Conservation (phyloP, 2,888 invertebrate genomes). For the Nymphalis polychloros region DNA sequence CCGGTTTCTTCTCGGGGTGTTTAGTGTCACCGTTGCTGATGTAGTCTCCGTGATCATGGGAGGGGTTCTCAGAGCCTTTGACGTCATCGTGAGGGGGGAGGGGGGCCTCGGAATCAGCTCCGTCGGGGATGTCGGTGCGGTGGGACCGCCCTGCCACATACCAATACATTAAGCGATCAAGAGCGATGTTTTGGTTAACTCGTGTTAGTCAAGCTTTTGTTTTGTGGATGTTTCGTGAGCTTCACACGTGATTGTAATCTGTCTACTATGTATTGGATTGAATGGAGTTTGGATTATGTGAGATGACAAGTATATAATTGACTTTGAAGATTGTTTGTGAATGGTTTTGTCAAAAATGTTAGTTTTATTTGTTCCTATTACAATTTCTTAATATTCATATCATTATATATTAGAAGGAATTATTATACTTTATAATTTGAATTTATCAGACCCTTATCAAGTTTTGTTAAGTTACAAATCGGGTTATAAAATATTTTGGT, state of each 20-base stretch:
- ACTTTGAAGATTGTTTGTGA: too few relatives aligned
- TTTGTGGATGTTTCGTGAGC: conserved; percentile 24
- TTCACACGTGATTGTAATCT: conserved; percentile 16
- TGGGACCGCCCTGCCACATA: conserved; percentile 83
- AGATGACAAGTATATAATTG: too few relatives aligned
- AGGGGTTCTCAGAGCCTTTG: conserved; percentile 82
- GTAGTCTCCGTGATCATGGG: conserved; percentile 83
- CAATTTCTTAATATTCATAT: too few relatives aligned
- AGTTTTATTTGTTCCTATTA: too few relatives aligned
- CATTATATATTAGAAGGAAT: too few relatives aligned
- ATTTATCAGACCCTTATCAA: too few relatives aligned
- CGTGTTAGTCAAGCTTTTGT: conserved; percentile 36
- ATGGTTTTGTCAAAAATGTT: too few relatives aligned
- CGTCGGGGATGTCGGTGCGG: conserved; percentile 83
- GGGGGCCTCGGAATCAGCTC: conserved; percentile 84
- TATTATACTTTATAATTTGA: too few relatives aligned
- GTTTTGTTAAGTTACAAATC: too few relatives aligned
- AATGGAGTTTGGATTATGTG: too few relatives aligned
- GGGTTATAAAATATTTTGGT: too few relatives aligned
- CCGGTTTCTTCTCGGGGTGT: conserved; percentile 76
- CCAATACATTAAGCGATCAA: conserved; percentile 76
- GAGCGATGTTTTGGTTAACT: conserved; percentile 50
- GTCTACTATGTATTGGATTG: neutral
- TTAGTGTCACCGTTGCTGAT: conserved; percentile 81
- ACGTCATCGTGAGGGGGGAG: conserved; percentile 81